Evolutionary conservation across 2,888 invertebrate genomes (phyloP), one percentile per base, ranked within the genome.

Genomic region (Celastrina argiolus): DNA sequence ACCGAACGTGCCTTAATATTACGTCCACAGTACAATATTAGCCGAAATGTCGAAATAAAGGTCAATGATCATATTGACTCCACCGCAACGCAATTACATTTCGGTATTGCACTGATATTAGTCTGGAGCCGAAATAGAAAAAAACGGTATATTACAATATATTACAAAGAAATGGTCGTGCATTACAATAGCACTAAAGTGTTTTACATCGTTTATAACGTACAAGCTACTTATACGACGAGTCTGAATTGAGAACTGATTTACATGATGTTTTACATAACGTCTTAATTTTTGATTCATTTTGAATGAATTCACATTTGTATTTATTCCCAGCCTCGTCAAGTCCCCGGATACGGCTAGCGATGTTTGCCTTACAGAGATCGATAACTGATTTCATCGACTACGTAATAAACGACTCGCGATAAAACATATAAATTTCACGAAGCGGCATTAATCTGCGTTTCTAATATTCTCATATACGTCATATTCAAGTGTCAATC

Each of bases 1-100:
- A 80, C 81, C 74, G 74, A 76, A 80, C 81, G 80, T 78, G 76
- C 72, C 69, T 71, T 71, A 68, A 71, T 70, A 66, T 69, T 70
- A 69, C 70, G 68, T 69, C 72, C 69, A 69, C 70, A 64, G 64
- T 64, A 65, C 66, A 63, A 56, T 65, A 65, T 65, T 31, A 59
- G 41, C 68, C 69, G 59, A 71, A 69, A 67, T 64, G 56, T 67
- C 64, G 51, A 63, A 63, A 63, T 68, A 66, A 61, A 67, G 67
- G 66, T 70, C 68, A 69, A 65, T 66, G 68, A 64, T 67, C 69
- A 67, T 68, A 64, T 66, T 34, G 63, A 66, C 64, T 56, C 36
- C 51, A 56, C 56, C 31, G 28, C 65, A 58, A 65, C 31, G 28
- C 64, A 51, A 51, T 51, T 51, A 64, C 51, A 7, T 8, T 8